phyloP scores from a whole-genome alignment of 2,113 vertebrate species.

The Pangasianodon hypophthalmus region DNA sequence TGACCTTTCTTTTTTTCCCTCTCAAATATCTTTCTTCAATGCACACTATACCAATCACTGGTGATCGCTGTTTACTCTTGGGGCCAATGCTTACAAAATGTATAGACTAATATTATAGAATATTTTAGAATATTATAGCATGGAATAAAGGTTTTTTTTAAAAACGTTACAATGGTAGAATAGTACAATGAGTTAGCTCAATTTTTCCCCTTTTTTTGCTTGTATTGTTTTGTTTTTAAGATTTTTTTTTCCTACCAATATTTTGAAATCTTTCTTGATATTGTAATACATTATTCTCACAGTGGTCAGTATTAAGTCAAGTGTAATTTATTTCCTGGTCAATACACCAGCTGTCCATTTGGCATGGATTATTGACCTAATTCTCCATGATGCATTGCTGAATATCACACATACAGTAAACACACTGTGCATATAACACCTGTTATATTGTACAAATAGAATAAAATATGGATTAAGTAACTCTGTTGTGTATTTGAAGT shows the following conservation, averaged over 20 bases:
- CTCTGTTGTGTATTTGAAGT: not conserved
- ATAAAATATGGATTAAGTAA: not conserved
- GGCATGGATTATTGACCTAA: conserved; percentile 20
- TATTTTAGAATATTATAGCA: too few species aligned
- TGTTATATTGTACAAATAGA: not conserved
- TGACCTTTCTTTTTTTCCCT: not conserved
- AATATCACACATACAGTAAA: not conserved
- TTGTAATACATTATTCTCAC: not conserved
- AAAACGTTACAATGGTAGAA: not conserved
- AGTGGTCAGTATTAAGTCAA: conserved; percentile 4
- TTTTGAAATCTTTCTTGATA: not conserved
- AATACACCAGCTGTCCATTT: conserved; percentile 15
- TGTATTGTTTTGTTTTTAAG: not conserved
- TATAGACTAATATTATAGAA: not conserved
- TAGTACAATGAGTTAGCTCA: not conserved
- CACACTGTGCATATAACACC: not conserved
- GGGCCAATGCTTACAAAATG: not conserved
- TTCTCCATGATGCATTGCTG: not conserved
- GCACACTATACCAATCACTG: not conserved
- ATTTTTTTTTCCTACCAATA: not conserved
- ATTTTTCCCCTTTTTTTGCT: not conserved
- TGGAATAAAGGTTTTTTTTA: too few species aligned
- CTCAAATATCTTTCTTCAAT: not conserved
- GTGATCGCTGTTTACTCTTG: not conserved
- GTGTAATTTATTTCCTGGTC: conserved; percentile 31